Evolutionary conservation across 2,113 vertebrate genomes (phyloP).

Genomic region (Gasterosteus nipponicus): DNA sequence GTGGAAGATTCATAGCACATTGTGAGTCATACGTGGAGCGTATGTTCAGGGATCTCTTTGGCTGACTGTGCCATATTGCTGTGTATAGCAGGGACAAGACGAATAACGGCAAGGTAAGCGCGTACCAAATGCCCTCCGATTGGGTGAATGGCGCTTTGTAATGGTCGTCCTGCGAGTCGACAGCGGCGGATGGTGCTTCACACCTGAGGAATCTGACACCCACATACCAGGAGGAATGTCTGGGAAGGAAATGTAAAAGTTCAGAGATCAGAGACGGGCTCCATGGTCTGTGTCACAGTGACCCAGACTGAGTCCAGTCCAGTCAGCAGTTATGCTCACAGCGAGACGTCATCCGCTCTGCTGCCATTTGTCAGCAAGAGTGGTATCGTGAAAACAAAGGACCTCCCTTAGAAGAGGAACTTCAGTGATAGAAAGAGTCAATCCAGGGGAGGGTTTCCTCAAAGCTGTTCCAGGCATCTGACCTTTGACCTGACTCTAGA

Average conservation of each 20-base stretch:
- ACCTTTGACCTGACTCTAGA: neutral
- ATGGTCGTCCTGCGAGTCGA: neutral
- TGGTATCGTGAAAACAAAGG: neutral
- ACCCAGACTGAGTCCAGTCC: constrained; percentile 1
- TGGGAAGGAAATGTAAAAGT: constrained; percentile 48
- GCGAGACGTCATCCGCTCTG: constrained; percentile 1
- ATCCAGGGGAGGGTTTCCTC: neutral
- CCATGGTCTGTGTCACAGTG: constrained; percentile 1
- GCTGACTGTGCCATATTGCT: neutral
- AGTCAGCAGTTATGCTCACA: constrained; percentile 3
- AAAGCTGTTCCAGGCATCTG: neutral
- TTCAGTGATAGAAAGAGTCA: neutral
- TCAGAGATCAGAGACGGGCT: constrained; percentile 28
- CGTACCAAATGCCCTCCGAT: constrained; percentile 8
- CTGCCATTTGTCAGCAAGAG: neutral
- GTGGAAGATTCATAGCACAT: neutral
- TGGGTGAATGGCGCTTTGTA: constrained; percentile 62
- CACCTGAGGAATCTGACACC: constrained; percentile 75
- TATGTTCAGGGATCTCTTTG: neutral
- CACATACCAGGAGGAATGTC: constrained; percentile 45
- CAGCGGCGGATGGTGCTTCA: constrained; percentile 27
- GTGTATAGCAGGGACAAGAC: constrained; percentile 3
- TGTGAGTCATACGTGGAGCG: neutral
- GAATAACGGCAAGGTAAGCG: constrained; percentile 3
- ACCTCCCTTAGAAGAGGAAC: neutral